Conservation (phyloP, 2,113 vertebrate species). For the Fregata magnificens region DNA sequence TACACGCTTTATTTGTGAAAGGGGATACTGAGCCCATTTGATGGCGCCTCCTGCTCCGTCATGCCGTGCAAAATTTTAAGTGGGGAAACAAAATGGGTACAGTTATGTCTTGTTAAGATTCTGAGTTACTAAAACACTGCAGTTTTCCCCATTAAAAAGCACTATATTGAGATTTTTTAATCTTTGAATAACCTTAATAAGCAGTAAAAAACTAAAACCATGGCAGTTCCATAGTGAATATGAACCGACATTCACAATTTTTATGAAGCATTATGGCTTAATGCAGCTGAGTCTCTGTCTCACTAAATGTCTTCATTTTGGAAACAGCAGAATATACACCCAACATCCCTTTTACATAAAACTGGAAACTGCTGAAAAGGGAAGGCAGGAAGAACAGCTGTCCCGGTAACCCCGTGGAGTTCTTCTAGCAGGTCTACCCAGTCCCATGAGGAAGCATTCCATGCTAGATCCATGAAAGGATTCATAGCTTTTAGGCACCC, state of each 20-base stretch:
- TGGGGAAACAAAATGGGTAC: conserved; percentile 54
- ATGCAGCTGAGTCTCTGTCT: neutral
- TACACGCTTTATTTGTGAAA: conserved; percentile 81
- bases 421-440: neutral
- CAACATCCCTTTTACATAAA: neutral
- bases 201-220: neutral
- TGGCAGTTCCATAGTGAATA: neutral
- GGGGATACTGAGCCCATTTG: conserved; percentile 73
- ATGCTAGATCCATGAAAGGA: neutral
- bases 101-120: conserved; percentile 47
- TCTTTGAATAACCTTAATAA: neutral
- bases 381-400: neutral
- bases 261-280: neutral
- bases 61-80: conserved; percentile 63
- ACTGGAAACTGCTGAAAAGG: neutral
- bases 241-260: neutral
- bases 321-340: neutral
- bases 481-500: neutral
- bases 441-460: neutral
- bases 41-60: conserved; percentile 67
- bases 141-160: neutral
- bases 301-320: neutral
- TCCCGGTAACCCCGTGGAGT: neutral
- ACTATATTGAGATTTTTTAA: neutral
- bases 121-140: neutral